A percentile compares a stretch with the other conserved stretches of the same genome.
These are phyloP conservation scores for Anisognathus igniventris DNA, from an alignment of 2,797 vertebrate species.

Conservation along the genomic window DNA sequence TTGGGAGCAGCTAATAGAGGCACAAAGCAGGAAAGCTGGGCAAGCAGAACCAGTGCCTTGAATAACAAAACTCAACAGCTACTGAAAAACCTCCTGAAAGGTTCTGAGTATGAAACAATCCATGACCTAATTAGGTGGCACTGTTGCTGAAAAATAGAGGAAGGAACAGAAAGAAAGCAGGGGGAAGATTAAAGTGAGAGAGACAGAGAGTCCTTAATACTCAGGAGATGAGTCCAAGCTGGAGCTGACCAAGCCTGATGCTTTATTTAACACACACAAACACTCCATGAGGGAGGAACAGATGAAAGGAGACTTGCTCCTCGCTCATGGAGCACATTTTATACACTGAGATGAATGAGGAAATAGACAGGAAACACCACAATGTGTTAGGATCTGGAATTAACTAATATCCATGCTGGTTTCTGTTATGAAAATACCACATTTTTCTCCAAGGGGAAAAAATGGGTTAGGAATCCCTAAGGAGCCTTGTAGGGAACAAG, in stretches of 20 bases:
- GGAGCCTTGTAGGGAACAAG: background rate
- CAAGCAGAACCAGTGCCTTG: background rate
- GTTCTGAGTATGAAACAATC: conserved; percentile 36
- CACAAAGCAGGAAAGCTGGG: conserved; percentile 9
- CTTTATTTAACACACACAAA: background rate
- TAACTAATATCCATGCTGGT: background rate
- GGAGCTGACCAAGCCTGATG: background rate
- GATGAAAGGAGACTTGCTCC: background rate
- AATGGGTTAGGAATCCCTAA: background rate
- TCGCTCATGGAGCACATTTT: background rate
- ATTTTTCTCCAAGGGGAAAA: background rate
- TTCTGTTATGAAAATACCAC: background rate
- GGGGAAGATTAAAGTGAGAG: background rate
- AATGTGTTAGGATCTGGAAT: background rate
- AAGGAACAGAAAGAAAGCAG: background rate
- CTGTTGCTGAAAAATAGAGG: background rate
- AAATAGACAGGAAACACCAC: background rate
- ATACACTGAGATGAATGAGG: background rate
- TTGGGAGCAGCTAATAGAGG: background rate
- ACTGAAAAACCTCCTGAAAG: conserved; percentile 27
- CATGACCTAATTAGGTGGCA: conserved; percentile 55
- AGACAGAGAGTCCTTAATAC: background rate
- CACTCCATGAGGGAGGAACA: background rate
- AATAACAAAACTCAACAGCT: background rate
- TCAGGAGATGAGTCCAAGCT: background rate